phyloP scores from a whole-genome alignment of 2,797 vertebrate genomes.

The Botia almorhae region DNA sequence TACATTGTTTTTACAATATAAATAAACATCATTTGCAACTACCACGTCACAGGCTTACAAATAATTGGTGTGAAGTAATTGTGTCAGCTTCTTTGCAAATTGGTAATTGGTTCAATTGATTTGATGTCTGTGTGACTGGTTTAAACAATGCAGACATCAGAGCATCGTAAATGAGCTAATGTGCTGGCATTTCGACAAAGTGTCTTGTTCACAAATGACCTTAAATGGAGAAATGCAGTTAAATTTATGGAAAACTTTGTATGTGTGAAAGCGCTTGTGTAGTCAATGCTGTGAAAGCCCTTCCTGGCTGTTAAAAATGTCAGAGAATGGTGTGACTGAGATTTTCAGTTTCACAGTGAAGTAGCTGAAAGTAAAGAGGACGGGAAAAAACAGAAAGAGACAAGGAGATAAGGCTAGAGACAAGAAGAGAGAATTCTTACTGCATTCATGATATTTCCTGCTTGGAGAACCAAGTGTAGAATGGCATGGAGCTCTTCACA shows the following conservation, averaged over 20 bases:
- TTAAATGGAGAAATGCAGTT: not conserved
- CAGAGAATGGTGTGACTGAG: conserved; percentile 1
- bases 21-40: no score
- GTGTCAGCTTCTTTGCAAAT: not conserved
- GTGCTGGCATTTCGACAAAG: not conserved
- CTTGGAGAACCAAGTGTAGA: conserved; percentile 95
- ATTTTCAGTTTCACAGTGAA: conserved; percentile 10
- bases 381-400: not conserved
- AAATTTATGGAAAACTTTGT: not conserved
- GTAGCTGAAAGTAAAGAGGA: not conserved
- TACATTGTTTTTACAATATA: no score
- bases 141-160: not conserved
- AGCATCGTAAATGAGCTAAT: not conserved
- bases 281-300: conserved; percentile 37
- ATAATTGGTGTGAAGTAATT: not conserved
- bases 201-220: not conserved
- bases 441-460: conserved; percentile 99
- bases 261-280: not conserved
- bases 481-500: conserved; percentile 95
- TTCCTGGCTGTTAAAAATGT: conserved; percentile 38
- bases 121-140: not conserved
- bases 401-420: not conserved
- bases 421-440: conserved; percentile 76
- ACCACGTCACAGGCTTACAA: no score
- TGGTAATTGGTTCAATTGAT: not conserved